Base-by-base conservation (phyloP, 2,888 invertebrate species). In the Agrilus biguttatus region DNA sequence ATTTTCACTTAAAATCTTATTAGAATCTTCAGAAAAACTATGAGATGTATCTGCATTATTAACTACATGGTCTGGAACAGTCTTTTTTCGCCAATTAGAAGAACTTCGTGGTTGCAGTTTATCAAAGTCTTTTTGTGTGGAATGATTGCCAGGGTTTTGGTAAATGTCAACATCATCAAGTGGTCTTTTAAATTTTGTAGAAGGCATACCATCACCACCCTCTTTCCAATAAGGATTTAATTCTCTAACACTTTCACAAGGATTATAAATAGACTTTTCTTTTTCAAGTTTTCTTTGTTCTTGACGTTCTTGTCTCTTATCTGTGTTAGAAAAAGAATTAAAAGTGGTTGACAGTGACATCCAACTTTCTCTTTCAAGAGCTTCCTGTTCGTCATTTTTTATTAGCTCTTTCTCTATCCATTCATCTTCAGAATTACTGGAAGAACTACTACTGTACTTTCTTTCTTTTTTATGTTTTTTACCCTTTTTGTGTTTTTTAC, bases 221-320 rank as follows among this genome's bases (percentile, higher is more conserved):
- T 82, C 72, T 69, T 83, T 90, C 91, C 92, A 93, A 58, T 88
- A 86, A 0, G 90, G 92, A 71, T 95, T 95, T 42, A 93, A 67
- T 67, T 95, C 93, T 55, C 80, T 70, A 2, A 65, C 66, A 60
- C 81, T 82, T 48, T 78, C 79, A 1, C 80, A 76, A 13, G 85
- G 84, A 61, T 79, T 74, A 53, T 81, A 80, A 35, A 73, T 68
- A 55, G 76, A 72, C 43, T 72, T 70, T 49, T 74, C 66, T 48
- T 68, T 67, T 52, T 73, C 72, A 45, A 70, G 62, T 51, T 69
- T 69, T 43, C 72, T 68, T 39, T 73, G 68, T 39, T 67, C 65
- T 49, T 71, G 68, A 39, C 67, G 60, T 14, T 60, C 55, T 14
- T 70, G 66, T 50, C 67, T 70, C 41, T 63, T 53, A 40, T 69